Base-by-base conservation (phyloP, 1,140 invertebrate species). In the Caenorhabditis briggsae region DNA sequence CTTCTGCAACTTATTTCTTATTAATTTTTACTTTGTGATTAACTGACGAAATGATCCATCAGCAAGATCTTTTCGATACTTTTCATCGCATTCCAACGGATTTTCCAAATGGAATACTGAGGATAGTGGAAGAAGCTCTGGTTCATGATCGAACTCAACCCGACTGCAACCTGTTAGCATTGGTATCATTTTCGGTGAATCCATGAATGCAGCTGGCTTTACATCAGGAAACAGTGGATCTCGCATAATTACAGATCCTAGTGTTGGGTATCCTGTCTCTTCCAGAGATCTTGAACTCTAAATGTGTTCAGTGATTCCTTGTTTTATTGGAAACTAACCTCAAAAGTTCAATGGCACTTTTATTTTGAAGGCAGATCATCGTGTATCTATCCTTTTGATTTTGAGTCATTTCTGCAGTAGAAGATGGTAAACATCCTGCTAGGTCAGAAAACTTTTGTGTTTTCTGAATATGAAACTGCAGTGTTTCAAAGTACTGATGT, bases 211-310 rank as follows among this genome's bases (percentile, higher is more conserved):
- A 0, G n/a, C 6, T 23, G n/a, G 16, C 8, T 14, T 48, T 11
- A 78, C 70, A 23, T 78, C n/a, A 0, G 2, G 70, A 20, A 78
- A 50, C 50, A 78, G 5, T 5, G 70, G 70, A 12, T 23, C 70
- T 23, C 70, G 70, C 8, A 50, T 46, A 2, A 78, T 20, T 23
- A 43, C 25, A 23, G 2, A 3, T 12, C n/a, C 46, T 5, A 46
- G 2, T 25, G n/a, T 23, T 18, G 70, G 46, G 20, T 58, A 61
- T 9, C 74, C 84, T 16, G 33, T 48, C 14, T 85, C 84, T 56
- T 85, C 84, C 8, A 85, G 2, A 2, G 16, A 18, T 59, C 84
- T 33, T 85, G 84, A n/a, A 78, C 14, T 55, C 64, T 70, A 55
- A 56, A 83, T 59, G 11, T 20, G 20, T 5, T 25, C 14, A 20